Conservation (phyloP, 2,888 invertebrate species). For the Heliconius sara region DNA sequence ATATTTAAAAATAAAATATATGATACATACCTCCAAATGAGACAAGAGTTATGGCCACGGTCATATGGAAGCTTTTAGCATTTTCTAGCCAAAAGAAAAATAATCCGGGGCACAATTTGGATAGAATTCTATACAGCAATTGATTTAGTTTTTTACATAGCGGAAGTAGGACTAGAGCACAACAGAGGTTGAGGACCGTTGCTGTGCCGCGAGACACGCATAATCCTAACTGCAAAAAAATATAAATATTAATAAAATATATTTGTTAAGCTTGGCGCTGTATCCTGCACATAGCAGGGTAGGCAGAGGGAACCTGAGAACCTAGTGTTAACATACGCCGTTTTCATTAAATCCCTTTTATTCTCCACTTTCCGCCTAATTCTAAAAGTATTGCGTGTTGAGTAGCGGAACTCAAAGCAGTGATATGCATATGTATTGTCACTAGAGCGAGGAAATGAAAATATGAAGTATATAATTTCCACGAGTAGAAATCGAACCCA, state of each 20-base stretch:
- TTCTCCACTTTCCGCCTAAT: too few species aligned
- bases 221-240: conserved; percentile 76
- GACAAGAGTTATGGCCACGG: conserved; percentile 77
- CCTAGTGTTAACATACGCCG: too few species aligned
- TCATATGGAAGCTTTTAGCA: conserved; percentile 82
- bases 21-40: conserved; percentile 75
- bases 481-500: too few species aligned
- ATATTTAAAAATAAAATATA: neutral
- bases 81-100: conserved; percentile 80
- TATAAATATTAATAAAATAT: neutral
- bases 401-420: too few species aligned
- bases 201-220: conserved; percentile 83
- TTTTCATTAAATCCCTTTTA: too few species aligned
- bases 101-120: conserved; percentile 67
- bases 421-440: too few species aligned
- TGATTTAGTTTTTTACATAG: conserved; percentile 82
- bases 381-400: too few species aligned
- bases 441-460: too few species aligned
- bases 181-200: conserved; percentile 76
- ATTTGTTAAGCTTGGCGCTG: neutral
- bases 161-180: conserved; percentile 74
- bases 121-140: conserved; percentile 66
- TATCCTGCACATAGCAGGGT: too few species aligned
- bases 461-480: too few species aligned
- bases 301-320: too few species aligned